A percentile compares a stretch with the other conserved stretches of the same genome.
phyloP scores from a whole-genome alignment of 1,140 invertebrate genomes.

The Steinernema feltiae region DNA sequence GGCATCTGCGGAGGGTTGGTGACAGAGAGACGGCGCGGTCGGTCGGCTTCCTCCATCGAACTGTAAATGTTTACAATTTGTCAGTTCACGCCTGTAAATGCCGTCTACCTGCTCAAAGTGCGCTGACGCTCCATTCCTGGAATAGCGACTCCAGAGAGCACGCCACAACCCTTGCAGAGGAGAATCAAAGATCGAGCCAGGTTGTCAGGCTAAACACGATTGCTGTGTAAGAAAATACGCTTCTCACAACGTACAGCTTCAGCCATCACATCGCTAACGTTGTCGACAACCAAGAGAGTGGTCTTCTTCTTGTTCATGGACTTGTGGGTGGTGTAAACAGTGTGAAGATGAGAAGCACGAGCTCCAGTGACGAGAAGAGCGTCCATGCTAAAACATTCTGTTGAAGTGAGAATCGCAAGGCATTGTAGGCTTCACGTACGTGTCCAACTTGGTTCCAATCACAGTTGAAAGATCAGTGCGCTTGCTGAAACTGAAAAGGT shows the following conservation, averaged over 20 bases:
- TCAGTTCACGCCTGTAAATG: neutral
- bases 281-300: slow-evolving; percentile 74
- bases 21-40: slow-evolving; percentile 54
- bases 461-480: slow-evolving; percentile 53
- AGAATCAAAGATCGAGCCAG: slow-evolving; percentile 55
- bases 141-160: slow-evolving; percentile 53
- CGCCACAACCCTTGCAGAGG: slow-evolving; percentile 56
- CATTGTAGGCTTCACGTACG: slow-evolving; percentile 37
- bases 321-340: slow-evolving; percentile 68
- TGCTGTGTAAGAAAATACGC: slow-evolving; percentile 14
- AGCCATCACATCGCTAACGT: slow-evolving; percentile 71
- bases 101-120: slow-evolving; percentile 46
- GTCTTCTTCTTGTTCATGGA: slow-evolving; percentile 74
- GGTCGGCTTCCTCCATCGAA: slow-evolving; percentile 57
- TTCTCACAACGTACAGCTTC: no score
- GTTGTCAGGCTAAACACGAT: slow-evolving; percentile 53
- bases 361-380: slow-evolving; percentile 74
- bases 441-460: slow-evolving; percentile 55
- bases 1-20: slow-evolving; percentile 39
- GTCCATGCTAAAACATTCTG: slow-evolving; percentile 65
- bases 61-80: slow-evolving; percentile 35
- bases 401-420: slow-evolving; percentile 59
- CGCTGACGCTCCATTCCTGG: slow-evolving; percentile 58
- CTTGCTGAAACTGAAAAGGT: slow-evolving; percentile 51
- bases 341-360: slow-evolving; percentile 71